Conservation (phyloP, 1,140 invertebrate species). For the Drosophila ercepeae region DNA sequence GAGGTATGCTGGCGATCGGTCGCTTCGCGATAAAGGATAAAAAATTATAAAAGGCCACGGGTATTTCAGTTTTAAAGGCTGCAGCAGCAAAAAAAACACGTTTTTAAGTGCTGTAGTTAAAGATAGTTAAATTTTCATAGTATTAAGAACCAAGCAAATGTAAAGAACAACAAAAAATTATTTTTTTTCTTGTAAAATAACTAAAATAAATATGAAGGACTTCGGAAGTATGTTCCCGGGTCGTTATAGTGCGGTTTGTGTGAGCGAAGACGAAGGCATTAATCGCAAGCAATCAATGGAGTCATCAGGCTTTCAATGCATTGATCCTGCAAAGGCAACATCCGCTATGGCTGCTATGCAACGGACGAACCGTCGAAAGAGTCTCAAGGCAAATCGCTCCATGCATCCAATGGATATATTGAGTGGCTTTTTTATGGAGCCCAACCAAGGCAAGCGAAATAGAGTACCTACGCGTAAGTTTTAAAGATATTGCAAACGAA, state of each 20-base stretch:
- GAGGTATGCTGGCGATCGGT: conserved; percentile 76
- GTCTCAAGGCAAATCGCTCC: conserved; percentile 72
- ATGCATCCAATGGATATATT: conserved; percentile 70
- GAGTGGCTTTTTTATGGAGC: conserved; percentile 77
- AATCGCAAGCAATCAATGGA: conserved; percentile 5
- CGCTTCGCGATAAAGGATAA: conserved; percentile 51
- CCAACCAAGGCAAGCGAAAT: conserved; percentile 49
- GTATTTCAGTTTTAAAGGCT: conserved; percentile 29
- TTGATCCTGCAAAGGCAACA: conserved; percentile 23
- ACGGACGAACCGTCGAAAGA: conserved; percentile 66
- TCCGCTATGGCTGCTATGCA: conserved; percentile 31
- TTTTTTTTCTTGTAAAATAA: neutral
- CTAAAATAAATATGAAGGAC: conserved; percentile 67
- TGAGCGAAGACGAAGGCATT: conserved; percentile 52
- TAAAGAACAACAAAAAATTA: neutral
- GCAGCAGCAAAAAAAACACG: conserved; percentile 48
- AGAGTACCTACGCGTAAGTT: conserved; percentile 81
- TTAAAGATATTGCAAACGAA: neutral
- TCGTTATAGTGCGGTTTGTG: conserved; percentile 74
- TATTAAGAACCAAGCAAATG: conserved; percentile 9
- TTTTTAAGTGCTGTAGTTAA: conserved; percentile 63
- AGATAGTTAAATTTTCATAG: neutral
- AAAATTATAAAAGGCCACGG: conserved; percentile 8
- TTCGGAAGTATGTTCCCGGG: conserved; percentile 69
- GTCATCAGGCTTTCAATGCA: conserved; percentile 4